Percentiles rank a stretch among this genome's conserved stretches.
These are phyloP conservation scores for Lapara coniferarum DNA, from an alignment of 2,888 invertebrate genomes.

Conservation along the genomic window DNA sequence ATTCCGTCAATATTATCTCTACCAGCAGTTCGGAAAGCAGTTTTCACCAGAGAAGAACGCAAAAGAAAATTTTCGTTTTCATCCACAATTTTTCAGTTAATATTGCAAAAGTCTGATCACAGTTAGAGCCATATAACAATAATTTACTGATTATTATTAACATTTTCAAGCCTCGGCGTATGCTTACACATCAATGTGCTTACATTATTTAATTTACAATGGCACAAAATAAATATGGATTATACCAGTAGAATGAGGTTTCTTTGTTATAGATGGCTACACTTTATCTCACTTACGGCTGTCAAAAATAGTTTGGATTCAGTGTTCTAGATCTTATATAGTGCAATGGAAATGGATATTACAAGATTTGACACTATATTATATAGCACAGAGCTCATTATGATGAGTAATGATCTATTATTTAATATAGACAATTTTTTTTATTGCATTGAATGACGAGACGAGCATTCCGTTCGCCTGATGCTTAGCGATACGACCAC, in stretches of 20 bases:
- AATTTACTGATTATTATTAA: conserved; percentile 32
- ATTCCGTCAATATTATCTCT: no score
- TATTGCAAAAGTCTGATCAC: conserved; percentile 35
- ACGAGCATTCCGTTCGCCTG: no score
- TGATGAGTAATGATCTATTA: no score
- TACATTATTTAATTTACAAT: conserved; percentile 27
- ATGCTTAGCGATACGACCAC: no score
- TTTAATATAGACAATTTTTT: no score
- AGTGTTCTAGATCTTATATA: background rate
- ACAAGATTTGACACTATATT: background rate
- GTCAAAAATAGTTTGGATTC: conserved; percentile 12
- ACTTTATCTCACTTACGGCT: conserved; percentile 18
- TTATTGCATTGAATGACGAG: no score
- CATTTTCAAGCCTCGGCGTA: background rate
- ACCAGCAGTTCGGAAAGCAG: no score
- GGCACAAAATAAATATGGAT: conserved; percentile 12
- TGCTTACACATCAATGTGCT: no score
- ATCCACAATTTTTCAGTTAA: conserved; percentile 31
- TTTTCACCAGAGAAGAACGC: no score
- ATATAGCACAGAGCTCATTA: background rate
- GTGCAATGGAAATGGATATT: background rate
- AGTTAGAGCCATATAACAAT: conserved; percentile 35
- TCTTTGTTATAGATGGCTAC: background rate
- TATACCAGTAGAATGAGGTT: background rate
- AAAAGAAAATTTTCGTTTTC: no score